These are phyloP conservation scores for Volucella zonaria DNA, from an alignment of 2,888 invertebrate species.

Conservation along the genomic window DNA sequence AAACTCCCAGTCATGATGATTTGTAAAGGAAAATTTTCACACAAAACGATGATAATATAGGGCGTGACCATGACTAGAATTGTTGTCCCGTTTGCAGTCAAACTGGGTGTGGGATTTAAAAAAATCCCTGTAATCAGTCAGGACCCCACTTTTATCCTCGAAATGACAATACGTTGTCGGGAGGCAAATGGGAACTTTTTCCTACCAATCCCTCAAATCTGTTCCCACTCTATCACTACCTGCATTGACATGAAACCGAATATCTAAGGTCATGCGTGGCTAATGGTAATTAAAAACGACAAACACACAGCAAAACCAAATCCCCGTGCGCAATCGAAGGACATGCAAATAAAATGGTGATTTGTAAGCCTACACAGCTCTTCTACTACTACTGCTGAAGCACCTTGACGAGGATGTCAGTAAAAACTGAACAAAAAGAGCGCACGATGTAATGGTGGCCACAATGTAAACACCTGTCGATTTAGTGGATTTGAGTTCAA, in stretches of 20 bases:
- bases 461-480: constrained; percentile 53
- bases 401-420: not conserved
- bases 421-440: constrained; percentile 4
- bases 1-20: not conserved
- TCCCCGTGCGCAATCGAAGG: constrained; percentile 29
- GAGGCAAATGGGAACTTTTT: not conserved
- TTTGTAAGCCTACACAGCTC: constrained; percentile 10
- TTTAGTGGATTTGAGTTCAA: constrained; percentile 35
- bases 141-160: not conserved
- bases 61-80: constrained; percentile 32
- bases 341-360: constrained; percentile 30
- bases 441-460: not conserved
- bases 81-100: constrained; percentile 10
- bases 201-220: not conserved
- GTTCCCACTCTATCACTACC: not conserved
- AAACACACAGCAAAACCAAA: constrained; percentile 9
- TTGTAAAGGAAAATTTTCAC: not conserved
- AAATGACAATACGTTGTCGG: constrained; percentile 1
- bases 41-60: constrained; percentile 32
- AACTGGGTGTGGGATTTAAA: constrained; percentile 31
- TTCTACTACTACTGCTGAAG: too few species aligned
- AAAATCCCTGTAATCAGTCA: constrained; percentile 11
- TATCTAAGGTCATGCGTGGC: constrained; percentile 39
- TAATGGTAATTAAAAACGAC: constrained; percentile 39
- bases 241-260: constrained; percentile 9